Evolutionary conservation across 2,797 vertebrate species (phyloP).

Genomic region (Hapalemur alaotrensis): DNA sequence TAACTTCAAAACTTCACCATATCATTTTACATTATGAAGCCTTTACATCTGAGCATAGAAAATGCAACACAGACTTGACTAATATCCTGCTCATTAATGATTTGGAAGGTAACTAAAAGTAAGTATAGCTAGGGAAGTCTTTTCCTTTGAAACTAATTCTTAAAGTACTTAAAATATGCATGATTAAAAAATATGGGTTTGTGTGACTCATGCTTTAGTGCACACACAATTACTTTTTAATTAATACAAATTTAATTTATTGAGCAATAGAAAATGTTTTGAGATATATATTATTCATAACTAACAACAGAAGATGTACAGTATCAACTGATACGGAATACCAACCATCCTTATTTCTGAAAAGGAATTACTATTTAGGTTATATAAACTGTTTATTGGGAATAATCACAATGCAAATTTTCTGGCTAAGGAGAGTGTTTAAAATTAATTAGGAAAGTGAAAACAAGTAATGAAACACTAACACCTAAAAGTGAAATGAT

Average conservation of each 20-base stretch:
- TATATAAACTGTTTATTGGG: not conserved
- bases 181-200: not conserved
- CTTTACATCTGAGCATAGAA: slow-evolving; percentile 49
- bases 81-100: slow-evolving; percentile 76
- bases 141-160: slow-evolving; percentile 17
- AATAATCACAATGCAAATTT: not conserved
- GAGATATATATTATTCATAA: not conserved
- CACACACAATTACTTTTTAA: not conserved
- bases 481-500: not conserved
- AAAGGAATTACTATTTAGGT: not conserved
- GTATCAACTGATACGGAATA: not conserved
- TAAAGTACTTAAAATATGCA: not conserved
- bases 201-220: not conserved
- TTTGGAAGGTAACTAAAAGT: slow-evolving; percentile 67
- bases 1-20: slow-evolving; percentile 12
- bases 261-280: not conserved
- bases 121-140: not conserved
- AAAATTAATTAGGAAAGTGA: not conserved
- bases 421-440: not conserved
- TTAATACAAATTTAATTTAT: not conserved
- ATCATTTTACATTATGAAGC: slow-evolving; percentile 50
- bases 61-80: not conserved
- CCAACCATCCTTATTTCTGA: not conserved
- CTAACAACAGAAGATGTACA: not conserved
- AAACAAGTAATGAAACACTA: not conserved